Conservation (phyloP, 2,797 vertebrate genomes). For the Sebastes kiyomatsui region DNA sequence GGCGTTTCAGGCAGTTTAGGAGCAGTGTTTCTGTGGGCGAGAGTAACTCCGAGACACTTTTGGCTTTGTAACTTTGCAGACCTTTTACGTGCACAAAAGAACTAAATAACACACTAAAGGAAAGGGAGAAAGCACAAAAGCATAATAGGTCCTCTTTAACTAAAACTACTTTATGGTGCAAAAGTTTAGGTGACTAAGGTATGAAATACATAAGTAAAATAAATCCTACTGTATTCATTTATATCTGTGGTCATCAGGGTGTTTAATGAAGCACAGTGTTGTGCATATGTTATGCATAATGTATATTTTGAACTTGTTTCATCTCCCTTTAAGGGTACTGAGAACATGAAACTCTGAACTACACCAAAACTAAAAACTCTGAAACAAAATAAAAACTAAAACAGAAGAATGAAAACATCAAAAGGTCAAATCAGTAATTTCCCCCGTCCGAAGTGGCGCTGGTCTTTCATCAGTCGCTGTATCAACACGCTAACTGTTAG, state of each 20-base stretch:
- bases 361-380: background rate
- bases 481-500: background rate
- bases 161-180: background rate
- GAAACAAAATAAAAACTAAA: background rate
- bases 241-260: background rate
- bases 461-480: constrained; percentile 2
- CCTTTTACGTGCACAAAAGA: too few relatives aligned
- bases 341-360: background rate
- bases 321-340: background rate
- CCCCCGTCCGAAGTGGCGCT: background rate
- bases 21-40: too few relatives aligned
- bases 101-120: too few relatives aligned
- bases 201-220: background rate
- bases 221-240: background rate
- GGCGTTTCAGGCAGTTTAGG: too few relatives aligned
- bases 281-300: background rate
- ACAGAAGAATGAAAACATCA: background rate
- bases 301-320: background rate
- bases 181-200: background rate
- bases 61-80: too few relatives aligned
- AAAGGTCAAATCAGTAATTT: background rate
- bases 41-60: too few relatives aligned
- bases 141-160: background rate
- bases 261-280: background rate
- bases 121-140: too few relatives aligned